Base-by-base conservation (phyloP, 1,140 invertebrate species). In the Cardiocondyla obscurior region DNA sequence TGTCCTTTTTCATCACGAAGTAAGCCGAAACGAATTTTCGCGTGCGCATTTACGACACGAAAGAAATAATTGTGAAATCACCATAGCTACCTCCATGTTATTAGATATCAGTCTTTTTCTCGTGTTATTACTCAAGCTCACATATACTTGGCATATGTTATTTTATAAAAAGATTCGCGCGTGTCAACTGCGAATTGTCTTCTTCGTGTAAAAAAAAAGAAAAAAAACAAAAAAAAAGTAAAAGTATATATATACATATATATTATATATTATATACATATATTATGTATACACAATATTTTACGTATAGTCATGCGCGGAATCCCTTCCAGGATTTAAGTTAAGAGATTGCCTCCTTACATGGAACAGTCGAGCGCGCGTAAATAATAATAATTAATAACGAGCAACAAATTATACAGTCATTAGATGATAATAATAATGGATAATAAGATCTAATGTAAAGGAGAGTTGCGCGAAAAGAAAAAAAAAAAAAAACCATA, bases 41-140 rank as follows among this genome's bases (percentile, higher is more conserved):
- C 74, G 22, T 53, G 74, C 74, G 46, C 25, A 55, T 39, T 77
- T 51, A 67, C 39, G 7, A 30, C 10, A 76, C 42, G 60, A 81
- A 62, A 82, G 39, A 77, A 82, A 89, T 83, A 82, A 86, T 86
- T 85, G 90, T 86, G 92, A 91, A 92, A 89, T 90, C 88, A 91
- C 91, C 92, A 91, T 85, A 93, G 89, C 92, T 94, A 94, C 92
- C 93, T 93, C 92, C 90, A 89, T 92, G 58, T 89, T 91, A 88
- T 87, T 86, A 82, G 85, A 88, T 88, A 89, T 89, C 88, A 89
- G 49, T 89, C 87, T 89, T 89, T 88, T 89, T 85, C 83, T 85
- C 83, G 84, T 69, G 83, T 83, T 87, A 82, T 87, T 62, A 84
- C 72, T 82, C 85, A 79, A 70, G 83, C 83, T 88, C 85, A 88